Base-by-base conservation (phyloP, 2,797 vertebrate genomes). In the Alca torda region DNA sequence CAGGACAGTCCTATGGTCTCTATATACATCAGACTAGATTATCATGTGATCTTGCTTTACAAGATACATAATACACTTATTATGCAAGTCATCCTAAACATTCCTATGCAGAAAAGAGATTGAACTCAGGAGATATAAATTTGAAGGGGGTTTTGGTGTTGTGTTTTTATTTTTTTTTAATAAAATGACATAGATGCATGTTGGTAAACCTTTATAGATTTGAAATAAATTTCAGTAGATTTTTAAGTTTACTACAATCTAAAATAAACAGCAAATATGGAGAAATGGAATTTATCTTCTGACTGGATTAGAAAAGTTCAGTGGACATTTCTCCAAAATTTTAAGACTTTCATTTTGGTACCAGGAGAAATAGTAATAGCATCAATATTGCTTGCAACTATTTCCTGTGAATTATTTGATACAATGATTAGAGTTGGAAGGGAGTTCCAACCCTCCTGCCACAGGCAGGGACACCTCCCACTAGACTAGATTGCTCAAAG, bases 381-480 rank as follows among this genome's bases (percentile, higher is more conserved):
- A 67, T 92, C 90, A 75, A 37, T 63, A 89, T 43, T 92, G 56
- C 83, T 95, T 97, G 74, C 79, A 85, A 56, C 75, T 90, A 43
- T 60, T 89, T 84, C 18, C 74, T 28, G 57, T 65, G 25, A 84
- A n/a, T 82, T 64, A 61, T 45, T 74, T 78, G 9, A 35, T 59
- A 59, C 23, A 59, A 59, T 35, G n/a, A n/a, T 59, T 59, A 35
- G 9, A 24, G 33, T 59, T 35, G 23, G n/a, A 59, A 59, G 15
- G 15, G 14, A 35, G 15, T 35, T 59, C 57, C 57, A 59, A 35
- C 23, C 23, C 57, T 23, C 23, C 24, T 59, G 23, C 57, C 21
- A 7, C 16, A 10, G n/a, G n/a, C 57, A 35, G n/a, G 57, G n/a
- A 25, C n/a, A 35, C n/a, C 23, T 59, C 7, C n/a, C 57, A 35